Percentiles rank a stretch among this genome's conserved stretches.
These are phyloP conservation scores for Limnephilus lunatus DNA, from an alignment of 2,888 invertebrate species.

Conservation along the genomic window DNA sequence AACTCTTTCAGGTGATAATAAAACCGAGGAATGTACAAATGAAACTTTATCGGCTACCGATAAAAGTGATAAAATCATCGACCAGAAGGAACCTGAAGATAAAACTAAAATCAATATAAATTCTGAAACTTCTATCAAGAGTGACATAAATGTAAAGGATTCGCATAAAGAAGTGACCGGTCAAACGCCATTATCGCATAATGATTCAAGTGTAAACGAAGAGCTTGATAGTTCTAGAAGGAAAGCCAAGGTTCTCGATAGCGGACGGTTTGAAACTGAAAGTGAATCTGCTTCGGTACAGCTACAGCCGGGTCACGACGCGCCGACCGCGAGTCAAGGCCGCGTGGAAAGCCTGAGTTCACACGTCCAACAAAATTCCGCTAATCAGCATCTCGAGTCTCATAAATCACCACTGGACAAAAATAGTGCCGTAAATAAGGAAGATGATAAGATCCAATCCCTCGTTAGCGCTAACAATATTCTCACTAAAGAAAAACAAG, in stretches of 20 bases:
- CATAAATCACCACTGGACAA: background rate
- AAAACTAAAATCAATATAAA: background rate
- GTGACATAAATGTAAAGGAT: slow-evolving; percentile 11
- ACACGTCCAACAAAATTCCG: background rate
- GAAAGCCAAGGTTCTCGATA: slow-evolving; percentile 40
- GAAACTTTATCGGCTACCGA: background rate
- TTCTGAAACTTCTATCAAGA: background rate
- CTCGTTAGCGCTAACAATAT: background rate
- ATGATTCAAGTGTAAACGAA: slow-evolving; percentile 15
- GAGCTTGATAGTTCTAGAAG: slow-evolving; percentile 15
- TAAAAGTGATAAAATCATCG: background rate
- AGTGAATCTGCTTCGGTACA: slow-evolving; percentile 34
- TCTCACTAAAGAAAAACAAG: background rate
- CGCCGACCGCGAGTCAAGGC: slow-evolving; percentile 49
- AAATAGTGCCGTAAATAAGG: background rate
- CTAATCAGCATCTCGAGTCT: background rate
- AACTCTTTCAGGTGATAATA: slow-evolving; percentile 31
- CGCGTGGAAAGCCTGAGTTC: slow-evolving; percentile 49
- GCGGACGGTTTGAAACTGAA: slow-evolving; percentile 34
- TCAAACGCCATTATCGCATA: background rate
- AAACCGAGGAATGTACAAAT: slow-evolving; percentile 3
- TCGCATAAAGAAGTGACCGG: slow-evolving; percentile 11
- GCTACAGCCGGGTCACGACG: slow-evolving; percentile 45
- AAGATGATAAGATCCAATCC: background rate
- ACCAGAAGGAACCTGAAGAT: background rate